Evolutionary conservation across 2,888 invertebrate species (phyloP).

Genomic region (Drosophila monieri): DNA sequence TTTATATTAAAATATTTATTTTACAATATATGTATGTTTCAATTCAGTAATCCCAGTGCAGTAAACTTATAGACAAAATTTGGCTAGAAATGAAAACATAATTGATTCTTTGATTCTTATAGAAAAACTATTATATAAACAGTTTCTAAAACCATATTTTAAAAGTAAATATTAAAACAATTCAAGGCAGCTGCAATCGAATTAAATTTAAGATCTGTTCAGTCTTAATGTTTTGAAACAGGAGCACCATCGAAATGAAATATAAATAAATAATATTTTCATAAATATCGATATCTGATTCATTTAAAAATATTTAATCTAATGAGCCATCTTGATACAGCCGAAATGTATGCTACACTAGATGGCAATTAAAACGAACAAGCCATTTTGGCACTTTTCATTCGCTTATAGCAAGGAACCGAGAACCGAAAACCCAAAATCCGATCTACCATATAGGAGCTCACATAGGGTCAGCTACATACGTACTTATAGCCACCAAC

Average conservation of each 20-base stretch:
- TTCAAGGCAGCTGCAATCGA: neutral
- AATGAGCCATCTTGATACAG: conserved; percentile 13
- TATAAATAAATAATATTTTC: conserved; percentile 26
- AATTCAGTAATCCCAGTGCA: too few species aligned
- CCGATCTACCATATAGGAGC: conserved; percentile 48
- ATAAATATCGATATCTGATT: conserved; percentile 8
- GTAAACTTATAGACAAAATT: too few species aligned
- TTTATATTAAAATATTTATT: too few species aligned
- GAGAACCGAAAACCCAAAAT: conserved; percentile 23
- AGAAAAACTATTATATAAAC: too few species aligned
- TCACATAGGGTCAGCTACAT: conserved; percentile 38
- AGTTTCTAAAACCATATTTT: too few species aligned
- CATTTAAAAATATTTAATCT: conserved; percentile 1
- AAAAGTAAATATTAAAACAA: too few species aligned
- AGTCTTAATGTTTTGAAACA: too few species aligned
- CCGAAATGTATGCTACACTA: conserved; percentile 46
- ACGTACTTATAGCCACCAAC: conserved; percentile 21
- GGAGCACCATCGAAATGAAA: neutral
- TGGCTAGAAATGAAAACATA: too few species aligned
- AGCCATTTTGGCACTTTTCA: conserved; percentile 58
- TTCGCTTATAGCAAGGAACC: conserved; percentile 51
- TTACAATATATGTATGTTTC: too few species aligned
- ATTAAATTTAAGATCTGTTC: neutral
- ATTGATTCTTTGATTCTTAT: too few species aligned
- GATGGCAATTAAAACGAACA: conserved; percentile 62